phyloP scores from a whole-genome alignment of 1,140 invertebrate genomes.

The Heterodera carotae region DNA sequence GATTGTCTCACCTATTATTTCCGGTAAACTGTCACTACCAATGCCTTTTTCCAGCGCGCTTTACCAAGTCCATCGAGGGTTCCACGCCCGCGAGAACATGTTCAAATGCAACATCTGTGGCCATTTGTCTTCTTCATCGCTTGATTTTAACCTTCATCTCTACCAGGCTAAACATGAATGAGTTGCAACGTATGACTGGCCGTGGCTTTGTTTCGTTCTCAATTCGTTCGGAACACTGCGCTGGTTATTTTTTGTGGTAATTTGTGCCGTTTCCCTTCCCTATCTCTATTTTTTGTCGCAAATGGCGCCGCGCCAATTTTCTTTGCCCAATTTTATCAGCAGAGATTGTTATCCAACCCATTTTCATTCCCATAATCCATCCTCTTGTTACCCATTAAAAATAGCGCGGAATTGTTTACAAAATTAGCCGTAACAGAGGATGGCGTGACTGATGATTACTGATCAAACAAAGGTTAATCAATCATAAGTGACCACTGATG shows the following conservation, averaged over 20 bases:
- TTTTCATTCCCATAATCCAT: background rate
- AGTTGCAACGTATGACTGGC: background rate
- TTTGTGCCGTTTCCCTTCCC: background rate
- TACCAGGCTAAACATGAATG: slow-evolving; percentile 76
- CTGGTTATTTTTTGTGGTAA: background rate
- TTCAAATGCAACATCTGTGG: slow-evolving; percentile 94
- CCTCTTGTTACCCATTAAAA: background rate
- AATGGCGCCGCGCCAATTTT: background rate
- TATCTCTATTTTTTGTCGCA: background rate
- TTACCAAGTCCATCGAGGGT: slow-evolving; percentile 93
- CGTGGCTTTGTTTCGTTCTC: background rate
- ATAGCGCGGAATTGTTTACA: too few relatives aligned
- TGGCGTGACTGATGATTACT: too few relatives aligned
- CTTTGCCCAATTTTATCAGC: background rate
- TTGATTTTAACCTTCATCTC: slow-evolving; percentile 89
- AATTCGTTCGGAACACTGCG: background rate
- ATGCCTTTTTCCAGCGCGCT: slow-evolving; percentile 72
- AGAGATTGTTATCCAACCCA: too few relatives aligned
- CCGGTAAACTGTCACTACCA: slow-evolving; percentile 84
- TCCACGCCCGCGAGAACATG: slow-evolving; percentile 84
- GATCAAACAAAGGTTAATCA: background rate
- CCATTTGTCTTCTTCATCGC: slow-evolving; percentile 76
- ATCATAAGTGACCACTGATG: background rate
- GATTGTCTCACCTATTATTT: slow-evolving; percentile 77
- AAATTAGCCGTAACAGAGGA: too few relatives aligned